Conservation (phyloP, 1,140 invertebrate genomes). For the Dolichoris vasculosae region DNA sequence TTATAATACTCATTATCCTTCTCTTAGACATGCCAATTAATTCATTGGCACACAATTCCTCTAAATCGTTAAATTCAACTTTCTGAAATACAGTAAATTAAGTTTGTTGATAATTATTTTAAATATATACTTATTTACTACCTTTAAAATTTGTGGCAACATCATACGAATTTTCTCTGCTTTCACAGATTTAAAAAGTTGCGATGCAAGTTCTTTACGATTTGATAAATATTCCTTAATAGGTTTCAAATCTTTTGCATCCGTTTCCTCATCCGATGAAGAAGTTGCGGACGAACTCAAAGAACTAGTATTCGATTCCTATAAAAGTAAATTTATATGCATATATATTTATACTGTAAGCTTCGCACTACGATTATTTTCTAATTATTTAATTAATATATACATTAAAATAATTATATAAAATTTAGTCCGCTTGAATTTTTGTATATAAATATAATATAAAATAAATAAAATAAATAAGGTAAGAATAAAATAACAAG, state of each 20-base stretch:
- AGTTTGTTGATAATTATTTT: not conserved
- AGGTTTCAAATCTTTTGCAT: slow-evolving; percentile 68
- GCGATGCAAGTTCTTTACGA: slow-evolving; percentile 66
- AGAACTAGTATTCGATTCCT: slow-evolving; percentile 52
- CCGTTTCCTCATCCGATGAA: slow-evolving; percentile 65
- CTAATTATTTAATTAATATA: not conserved
- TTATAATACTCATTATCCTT: slow-evolving; percentile 68
- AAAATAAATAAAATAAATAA: too few relatives aligned
- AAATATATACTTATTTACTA: slow-evolving; percentile 43
- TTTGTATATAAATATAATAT: not conserved
- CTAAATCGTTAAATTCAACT: slow-evolving; percentile 66
- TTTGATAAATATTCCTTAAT: slow-evolving; percentile 70
- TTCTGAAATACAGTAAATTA: slow-evolving; percentile 59
- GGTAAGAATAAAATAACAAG: too few relatives aligned
- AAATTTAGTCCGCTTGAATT: not conserved
- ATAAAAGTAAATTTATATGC: not conserved
- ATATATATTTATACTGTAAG: not conserved
- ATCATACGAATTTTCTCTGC: slow-evolving; percentile 72
- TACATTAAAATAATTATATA: not conserved
- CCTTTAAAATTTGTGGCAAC: slow-evolving; percentile 71
- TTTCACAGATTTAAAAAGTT: slow-evolving; percentile 72
- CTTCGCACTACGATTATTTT: not conserved
- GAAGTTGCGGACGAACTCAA: slow-evolving; percentile 60
- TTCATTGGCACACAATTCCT: slow-evolving; percentile 70
- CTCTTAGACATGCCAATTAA: slow-evolving; percentile 72